Base-by-base conservation (phyloP, 1,140 invertebrate genomes). In the Ruditapes philippinarum region DNA sequence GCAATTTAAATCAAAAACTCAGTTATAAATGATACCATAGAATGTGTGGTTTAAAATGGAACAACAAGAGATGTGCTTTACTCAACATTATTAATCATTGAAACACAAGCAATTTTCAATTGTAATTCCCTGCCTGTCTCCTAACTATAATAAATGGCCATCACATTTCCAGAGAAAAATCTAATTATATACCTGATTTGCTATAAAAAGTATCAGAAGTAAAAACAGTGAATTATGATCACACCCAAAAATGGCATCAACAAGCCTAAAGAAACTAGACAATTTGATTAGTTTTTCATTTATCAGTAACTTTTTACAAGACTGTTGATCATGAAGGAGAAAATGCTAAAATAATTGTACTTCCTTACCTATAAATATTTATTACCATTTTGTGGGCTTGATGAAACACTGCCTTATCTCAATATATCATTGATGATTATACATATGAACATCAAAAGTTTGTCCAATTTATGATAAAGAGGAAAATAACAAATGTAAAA, bases 121-220 rank as follows among this genome's bases (percentile, higher is more conserved):
- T 62, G 19, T 28, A 11, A 70, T 38, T 70, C 65, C 36, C 31
- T 38, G 14, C 38, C 38, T 70, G 65, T 40, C 65, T 70, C 36
- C 33, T 38, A 70, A 70, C 65, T 25, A 70, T 5, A 19, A 70
- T 70, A 70, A 70, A 70, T 70, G 12, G 36, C 65, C 36, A 57
- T 70, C 22, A 19, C 3, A 38, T 62, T 25, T 62, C 28, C 65
- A n/a, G n/a, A 33, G 22, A 70, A 70, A 12, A 38, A 70, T 70
- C 65, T 70, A 70, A 70, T 70, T 70, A 70, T 70, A 70, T 38
- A 70, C 65, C 65, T 38, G 33, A 22, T 70, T 70, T 70, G 31
- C 65, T 25, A 40, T 38, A 38, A 70, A 70, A 70, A 38, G 65
- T 70, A 70, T 70, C 65, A 28, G 11, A 9, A 38, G 14, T 38